Evolutionary conservation across 2,888 invertebrate genomes (phyloP).

Genomic region (Syrista parreyssii): DNA sequence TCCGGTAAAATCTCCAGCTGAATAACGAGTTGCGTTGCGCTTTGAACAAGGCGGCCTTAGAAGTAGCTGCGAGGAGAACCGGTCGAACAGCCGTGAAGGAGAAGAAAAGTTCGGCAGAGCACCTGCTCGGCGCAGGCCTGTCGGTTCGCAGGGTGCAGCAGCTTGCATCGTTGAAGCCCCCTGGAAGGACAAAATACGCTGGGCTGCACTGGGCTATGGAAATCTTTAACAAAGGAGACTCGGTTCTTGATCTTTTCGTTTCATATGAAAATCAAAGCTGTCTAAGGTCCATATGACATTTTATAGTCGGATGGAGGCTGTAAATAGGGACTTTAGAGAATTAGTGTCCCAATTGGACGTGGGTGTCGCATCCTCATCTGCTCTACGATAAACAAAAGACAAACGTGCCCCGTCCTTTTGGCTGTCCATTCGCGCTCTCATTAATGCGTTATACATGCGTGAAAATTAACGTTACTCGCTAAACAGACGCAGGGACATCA

Average conservation of each 20-base stretch:
- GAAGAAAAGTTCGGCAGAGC: neutral
- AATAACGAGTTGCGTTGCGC: neutral
- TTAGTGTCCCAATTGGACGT: slow-evolving; percentile 45
- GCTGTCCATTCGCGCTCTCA: neutral
- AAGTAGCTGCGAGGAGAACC: neutral
- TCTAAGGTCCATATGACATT: too few species aligned
- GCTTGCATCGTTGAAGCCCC: too few species aligned
- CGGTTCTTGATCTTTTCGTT: too few species aligned
- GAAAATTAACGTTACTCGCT: too few species aligned
- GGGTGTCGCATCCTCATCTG: slow-evolving; percentile 47
- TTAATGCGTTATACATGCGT: too few species aligned
- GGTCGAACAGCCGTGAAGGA: neutral
- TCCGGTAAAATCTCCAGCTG: neutral
- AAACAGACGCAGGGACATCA: too few species aligned
- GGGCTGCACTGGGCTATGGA: too few species aligned
- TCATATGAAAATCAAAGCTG: too few species aligned
- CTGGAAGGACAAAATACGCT: too few species aligned
- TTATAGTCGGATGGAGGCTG: too few species aligned
- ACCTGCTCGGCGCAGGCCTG: neutral
- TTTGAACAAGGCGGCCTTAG: too few species aligned
- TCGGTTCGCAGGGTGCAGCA: neutral
- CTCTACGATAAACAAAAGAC: slow-evolving; percentile 37
- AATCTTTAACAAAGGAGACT: too few species aligned
- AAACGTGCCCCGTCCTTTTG: slow-evolving; percentile 20
- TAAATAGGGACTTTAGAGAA: neutral